Percentiles rank a stretch among this genome's conserved stretches.
Conservation (phyloP, 2,113 vertebrate genomes). For the Cromileptes altivelis region DNA sequence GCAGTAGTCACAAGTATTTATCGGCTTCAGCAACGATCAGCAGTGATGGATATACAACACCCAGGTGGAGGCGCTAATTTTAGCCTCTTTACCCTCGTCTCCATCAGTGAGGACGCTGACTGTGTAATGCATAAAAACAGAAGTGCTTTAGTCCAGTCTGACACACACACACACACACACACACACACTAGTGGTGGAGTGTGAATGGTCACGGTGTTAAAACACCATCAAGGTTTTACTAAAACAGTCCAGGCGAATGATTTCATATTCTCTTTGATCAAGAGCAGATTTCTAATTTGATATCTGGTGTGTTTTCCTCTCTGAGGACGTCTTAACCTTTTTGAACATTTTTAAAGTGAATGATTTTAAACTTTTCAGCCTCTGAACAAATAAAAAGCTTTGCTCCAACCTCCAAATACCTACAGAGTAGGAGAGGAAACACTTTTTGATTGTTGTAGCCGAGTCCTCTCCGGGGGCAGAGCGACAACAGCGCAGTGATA, state of each 20-base stretch:
- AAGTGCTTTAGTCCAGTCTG: too few species aligned
- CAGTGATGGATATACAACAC: too few species aligned
- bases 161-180: too few species aligned
- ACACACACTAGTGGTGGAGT: too few species aligned
- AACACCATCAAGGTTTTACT: too few species aligned
- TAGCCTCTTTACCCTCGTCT: too few species aligned
- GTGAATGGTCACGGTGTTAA: too few species aligned
- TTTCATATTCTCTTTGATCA: neutral
- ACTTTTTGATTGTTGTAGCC: neutral
- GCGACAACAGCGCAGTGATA: neutral
- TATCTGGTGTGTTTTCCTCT: neutral
- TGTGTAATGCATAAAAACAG: too few species aligned
- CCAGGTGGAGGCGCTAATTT: too few species aligned
- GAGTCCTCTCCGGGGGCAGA: neutral
- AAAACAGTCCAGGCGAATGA: neutral
- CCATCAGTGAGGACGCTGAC: too few species aligned
- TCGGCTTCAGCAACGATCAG: too few species aligned
- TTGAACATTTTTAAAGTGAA: neutral
- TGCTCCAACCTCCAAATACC: neutral
- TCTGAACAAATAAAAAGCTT: neutral
- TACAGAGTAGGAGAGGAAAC: neutral
- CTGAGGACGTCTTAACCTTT: neutral
- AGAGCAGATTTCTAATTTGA: neutral
- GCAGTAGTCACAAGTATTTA: too few species aligned
- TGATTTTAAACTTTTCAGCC: neutral